Conservation (phyloP, 1,140 invertebrate genomes). For the Drosophila malerkotliana region DNA sequence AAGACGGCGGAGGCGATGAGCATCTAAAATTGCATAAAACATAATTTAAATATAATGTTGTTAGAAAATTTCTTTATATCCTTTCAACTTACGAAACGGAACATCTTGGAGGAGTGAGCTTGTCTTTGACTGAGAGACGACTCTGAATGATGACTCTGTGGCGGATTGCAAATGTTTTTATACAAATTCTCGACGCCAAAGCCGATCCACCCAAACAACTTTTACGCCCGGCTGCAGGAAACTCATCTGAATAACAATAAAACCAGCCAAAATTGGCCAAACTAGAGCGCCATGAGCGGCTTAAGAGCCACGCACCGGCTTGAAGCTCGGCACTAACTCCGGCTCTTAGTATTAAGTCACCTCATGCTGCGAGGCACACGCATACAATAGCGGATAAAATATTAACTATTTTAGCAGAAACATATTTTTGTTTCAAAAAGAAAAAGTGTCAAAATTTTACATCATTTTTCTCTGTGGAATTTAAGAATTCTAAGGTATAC, state of each 20-base stretch:
- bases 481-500: too few species aligned
- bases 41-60: neutral
- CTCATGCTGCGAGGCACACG: slow-evolving; percentile 41
- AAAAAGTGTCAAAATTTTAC: neutral
- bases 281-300: slow-evolving; percentile 41
- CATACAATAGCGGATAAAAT: neutral
- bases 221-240: slow-evolving; percentile 59
- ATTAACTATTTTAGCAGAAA: neutral
- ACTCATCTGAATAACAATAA: slow-evolving; percentile 77
- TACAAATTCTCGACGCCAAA: slow-evolving; percentile 59
- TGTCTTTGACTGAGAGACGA: slow-evolving; percentile 50
- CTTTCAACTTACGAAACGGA: slow-evolving; percentile 71
- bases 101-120: slow-evolving; percentile 60
- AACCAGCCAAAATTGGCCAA: slow-evolving; percentile 50
- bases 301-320: slow-evolving; percentile 16
- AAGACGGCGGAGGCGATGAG: slow-evolving; percentile 63
- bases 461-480: too few species aligned
- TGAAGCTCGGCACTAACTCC: neutral
- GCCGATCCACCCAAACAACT: slow-evolving; percentile 48
- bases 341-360: slow-evolving; percentile 26
- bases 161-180: slow-evolving; percentile 55
- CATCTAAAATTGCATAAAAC: slow-evolving; percentile 24
- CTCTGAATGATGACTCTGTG: slow-evolving; percentile 56
- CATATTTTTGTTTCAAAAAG: neutral
- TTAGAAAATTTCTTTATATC: neutral